A percentile compares a stretch with the other conserved stretches of the same genome.
These are phyloP conservation scores for Pipistrellus nathusii DNA, from an alignment of 2,797 vertebrate genomes.

Conservation along the genomic window DNA sequence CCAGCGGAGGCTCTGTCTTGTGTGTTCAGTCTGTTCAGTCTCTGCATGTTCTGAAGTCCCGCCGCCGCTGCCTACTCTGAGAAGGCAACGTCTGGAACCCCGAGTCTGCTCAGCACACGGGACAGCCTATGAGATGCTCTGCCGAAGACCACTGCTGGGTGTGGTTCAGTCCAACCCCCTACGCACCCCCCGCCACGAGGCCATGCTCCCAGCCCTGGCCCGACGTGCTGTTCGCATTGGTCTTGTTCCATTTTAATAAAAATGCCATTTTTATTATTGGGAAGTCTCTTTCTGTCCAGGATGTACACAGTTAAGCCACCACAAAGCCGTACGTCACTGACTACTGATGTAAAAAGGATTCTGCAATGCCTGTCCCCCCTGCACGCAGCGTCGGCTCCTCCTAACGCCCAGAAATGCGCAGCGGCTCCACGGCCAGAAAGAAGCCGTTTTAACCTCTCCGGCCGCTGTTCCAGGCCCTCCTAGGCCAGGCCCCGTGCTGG, in stretches of 20 bases:
- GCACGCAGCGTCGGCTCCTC: too few species aligned
- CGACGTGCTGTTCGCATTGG: neutral
- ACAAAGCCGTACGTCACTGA: too few species aligned
- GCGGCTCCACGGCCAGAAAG: neutral
- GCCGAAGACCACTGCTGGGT: neutral
- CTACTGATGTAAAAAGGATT: too few species aligned
- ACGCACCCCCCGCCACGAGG: neutral
- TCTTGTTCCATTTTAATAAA: neutral
- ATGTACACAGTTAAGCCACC: too few species aligned
- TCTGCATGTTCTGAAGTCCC: neutral
- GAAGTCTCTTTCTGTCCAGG: too few species aligned
- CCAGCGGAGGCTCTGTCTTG: neutral
- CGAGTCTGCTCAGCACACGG: fast-evolving
- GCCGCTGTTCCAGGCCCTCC: neutral
- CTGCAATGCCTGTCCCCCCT: too few species aligned
- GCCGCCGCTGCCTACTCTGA: neutral
- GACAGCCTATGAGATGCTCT: neutral
- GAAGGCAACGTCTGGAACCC: neutral
- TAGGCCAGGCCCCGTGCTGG: neutral
- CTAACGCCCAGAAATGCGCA: neutral
- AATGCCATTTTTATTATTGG: too few species aligned
- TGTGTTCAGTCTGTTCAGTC: neutral
- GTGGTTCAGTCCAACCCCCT: fast-evolving
- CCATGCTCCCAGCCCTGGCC: neutral
- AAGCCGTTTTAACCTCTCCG: neutral